Conservation (phyloP, 2,888 invertebrate species). For the Aquatica leii region DNA sequence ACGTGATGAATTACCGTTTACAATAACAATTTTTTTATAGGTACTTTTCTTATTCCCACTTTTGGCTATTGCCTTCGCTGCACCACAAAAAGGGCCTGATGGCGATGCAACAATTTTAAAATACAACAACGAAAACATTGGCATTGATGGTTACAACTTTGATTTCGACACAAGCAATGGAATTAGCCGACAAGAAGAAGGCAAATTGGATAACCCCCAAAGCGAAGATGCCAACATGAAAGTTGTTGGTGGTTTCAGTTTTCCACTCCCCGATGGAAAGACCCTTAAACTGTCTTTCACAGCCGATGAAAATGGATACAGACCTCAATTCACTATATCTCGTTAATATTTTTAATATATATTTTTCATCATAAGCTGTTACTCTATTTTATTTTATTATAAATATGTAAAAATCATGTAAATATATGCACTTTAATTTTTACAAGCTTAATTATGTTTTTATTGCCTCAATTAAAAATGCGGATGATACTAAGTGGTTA, state of each 20-base stretch:
- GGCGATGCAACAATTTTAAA: slow-evolving; percentile 66
- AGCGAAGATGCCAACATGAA: slow-evolving; percentile 58
- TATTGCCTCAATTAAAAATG: too few species aligned
- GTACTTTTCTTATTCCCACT: slow-evolving; percentile 29
- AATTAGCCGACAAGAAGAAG: slow-evolving; percentile 53
- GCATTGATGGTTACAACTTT: slow-evolving; percentile 67
- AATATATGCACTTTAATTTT: slow-evolving; percentile 6
- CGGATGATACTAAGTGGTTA: too few species aligned
- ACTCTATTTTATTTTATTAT: slow-evolving; percentile 3
- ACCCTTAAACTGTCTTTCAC: slow-evolving; percentile 56
- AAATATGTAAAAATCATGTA: slow-evolving; percentile 10
- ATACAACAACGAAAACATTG: slow-evolving; percentile 68
- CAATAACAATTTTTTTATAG: slow-evolving; percentile 24
- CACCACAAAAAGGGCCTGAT: slow-evolving; percentile 47
- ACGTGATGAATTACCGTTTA: slow-evolving; percentile 11
- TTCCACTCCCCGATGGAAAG: slow-evolving; percentile 63
- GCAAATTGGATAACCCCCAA: slow-evolving; percentile 54
- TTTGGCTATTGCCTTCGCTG: slow-evolving; percentile 38
- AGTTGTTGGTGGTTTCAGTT: slow-evolving; percentile 61
- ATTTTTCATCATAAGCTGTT: neutral
- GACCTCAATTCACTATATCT: slow-evolving; percentile 51
- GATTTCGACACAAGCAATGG: slow-evolving; percentile 63
- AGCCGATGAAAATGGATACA: slow-evolving; percentile 67
- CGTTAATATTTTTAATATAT: neutral
- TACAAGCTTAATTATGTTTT: too few species aligned